Percentiles rank a stretch among this genome's conserved stretches.
Conservation (phyloP, 2,113 vertebrate genomes). For the Sterna hirundo region DNA sequence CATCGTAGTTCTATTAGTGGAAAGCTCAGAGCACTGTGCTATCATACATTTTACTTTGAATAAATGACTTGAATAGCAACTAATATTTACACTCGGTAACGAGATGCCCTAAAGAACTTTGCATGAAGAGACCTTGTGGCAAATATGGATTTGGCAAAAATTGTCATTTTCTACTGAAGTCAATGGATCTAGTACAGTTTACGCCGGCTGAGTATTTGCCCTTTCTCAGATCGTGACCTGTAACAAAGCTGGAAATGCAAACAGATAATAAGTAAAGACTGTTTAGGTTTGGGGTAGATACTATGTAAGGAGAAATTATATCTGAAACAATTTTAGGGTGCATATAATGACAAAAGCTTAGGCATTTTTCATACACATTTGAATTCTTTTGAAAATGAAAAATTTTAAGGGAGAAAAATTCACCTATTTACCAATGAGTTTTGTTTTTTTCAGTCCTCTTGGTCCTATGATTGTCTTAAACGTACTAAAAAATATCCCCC, state of each 20-base stretch:
- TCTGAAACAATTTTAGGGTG: not conserved
- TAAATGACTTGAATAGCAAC: not conserved
- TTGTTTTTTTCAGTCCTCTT: not conserved
- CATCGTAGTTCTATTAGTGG: not conserved
- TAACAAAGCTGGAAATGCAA: not conserved
- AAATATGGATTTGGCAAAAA: not conserved
- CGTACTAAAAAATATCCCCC: not conserved
- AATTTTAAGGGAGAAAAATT: not conserved
- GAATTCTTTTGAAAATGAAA: not conserved
- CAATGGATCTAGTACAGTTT: not conserved
- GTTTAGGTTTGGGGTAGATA: not conserved
- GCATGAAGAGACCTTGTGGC: not conserved
- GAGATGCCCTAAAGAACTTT: not conserved
- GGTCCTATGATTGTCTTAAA: not conserved
- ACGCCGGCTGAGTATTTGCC: accelerated
- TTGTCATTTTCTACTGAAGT: not conserved
- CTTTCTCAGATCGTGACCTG: not conserved
- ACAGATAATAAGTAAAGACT: not conserved
- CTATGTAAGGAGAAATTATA: not conserved
- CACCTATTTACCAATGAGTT: not conserved
- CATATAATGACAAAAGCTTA: not conserved
- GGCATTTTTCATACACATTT: not conserved
- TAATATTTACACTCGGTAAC: not conserved
- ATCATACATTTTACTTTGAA: not conserved
- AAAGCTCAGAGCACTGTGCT: not conserved